Conservation (phyloP, 2,888 invertebrate genomes). For the Mylabris sibirica region DNA sequence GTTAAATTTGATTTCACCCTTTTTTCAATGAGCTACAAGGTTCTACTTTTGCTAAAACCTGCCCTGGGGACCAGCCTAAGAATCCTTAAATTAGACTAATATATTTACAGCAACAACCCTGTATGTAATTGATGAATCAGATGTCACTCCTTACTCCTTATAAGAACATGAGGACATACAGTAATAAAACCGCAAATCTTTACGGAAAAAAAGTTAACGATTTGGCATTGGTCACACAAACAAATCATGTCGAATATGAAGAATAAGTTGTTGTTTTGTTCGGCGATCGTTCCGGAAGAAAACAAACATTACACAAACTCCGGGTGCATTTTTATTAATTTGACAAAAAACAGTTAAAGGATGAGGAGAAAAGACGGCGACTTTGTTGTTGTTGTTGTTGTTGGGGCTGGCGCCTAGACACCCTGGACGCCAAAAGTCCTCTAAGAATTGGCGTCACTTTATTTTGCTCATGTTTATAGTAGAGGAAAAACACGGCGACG, state of each 20-base stretch:
- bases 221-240: slow-evolving; percentile 41
- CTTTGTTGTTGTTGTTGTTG: slow-evolving; percentile 46
- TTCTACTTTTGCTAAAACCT: too few species aligned
- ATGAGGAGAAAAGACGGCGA: slow-evolving; percentile 42
- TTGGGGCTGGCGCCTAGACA: slow-evolving; percentile 50
- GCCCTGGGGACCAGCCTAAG: too few species aligned
- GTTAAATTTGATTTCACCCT: too few species aligned
- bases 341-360: slow-evolving; percentile 53
- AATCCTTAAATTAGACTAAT: too few species aligned
- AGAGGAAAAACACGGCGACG: slow-evolving; percentile 33
- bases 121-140: neutral
- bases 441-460: slow-evolving; percentile 53
- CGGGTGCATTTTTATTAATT: slow-evolving; percentile 53
- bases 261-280: slow-evolving; percentile 32
- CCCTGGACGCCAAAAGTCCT: slow-evolving; percentile 53
- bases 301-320: slow-evolving; percentile 41
- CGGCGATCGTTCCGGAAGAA: slow-evolving; percentile 46
- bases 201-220: slow-evolving; percentile 24
- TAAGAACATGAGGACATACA: neutral
- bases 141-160: neutral
- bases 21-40: too few species aligned
- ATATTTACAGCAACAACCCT: too few species aligned
- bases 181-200: slow-evolving; percentile 9
- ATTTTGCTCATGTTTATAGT: slow-evolving; percentile 42
- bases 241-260: slow-evolving; percentile 43